Base-by-base conservation (phyloP, 2,797 vertebrate species). In the Hemitrygon akajei region DNA sequence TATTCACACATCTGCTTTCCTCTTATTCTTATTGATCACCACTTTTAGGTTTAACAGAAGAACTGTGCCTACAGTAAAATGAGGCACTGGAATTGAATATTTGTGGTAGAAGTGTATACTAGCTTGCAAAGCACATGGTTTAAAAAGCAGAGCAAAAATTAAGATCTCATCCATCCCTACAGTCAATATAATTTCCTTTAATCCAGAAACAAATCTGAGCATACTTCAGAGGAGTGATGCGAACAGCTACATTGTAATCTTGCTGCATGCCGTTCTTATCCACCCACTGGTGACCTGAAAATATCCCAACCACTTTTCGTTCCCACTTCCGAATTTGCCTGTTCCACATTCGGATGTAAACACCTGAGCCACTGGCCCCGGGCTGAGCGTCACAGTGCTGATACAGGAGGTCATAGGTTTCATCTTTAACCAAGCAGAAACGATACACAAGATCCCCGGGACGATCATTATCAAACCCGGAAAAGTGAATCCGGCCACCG, bases 151-250 rank as follows among this genome's bases (percentile, higher is more conserved):
- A n/a, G 27, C 12, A 58, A 93, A 75, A 69, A 94, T 93, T 75
- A 71, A 0, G 20, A 69, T 94, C 73, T 98, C 95, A 99, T 1
- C 98, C 98, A 81, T 99, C 98, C 95, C 98, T 96, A 94, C 99
- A 99, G 95, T 99, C 97, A 95, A 98, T 95, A 95, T 99, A 99
- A 96, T 99, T 99, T 94, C 98, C 99, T 96, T 98, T 99, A 95
- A 99, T 99, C 99, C 99, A 99, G 94, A 98, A 99, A 96, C 99
- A 99, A 95, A 99, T 99, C 97, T 99, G 99, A 94, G 99, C 99
- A 0, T 99, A 99, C 96, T 99, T 99, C 25, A 99, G 98, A 27
- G 99, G 98, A 0, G 99, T 99, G 96, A 99, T 98, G 94, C 98
- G 98, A 94, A 99, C 99, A 0, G 99, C 99, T 16, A 99, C 99